Evolutionary conservation across 1,140 invertebrate genomes (phyloP).

Genomic region (Meteorus sp.): DNA sequence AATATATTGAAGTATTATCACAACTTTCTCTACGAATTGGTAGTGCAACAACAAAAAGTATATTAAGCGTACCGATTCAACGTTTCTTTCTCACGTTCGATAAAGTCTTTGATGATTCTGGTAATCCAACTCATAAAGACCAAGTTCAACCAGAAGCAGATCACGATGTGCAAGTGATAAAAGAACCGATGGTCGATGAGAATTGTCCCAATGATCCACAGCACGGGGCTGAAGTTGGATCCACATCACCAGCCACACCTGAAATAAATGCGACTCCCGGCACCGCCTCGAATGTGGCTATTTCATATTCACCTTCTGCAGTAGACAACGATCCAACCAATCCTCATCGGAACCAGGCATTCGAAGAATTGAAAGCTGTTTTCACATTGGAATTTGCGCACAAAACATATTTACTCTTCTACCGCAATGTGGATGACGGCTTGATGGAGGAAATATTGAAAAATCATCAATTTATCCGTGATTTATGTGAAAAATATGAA

Average conservation of each 20-base stretch:
- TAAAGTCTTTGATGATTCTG: slow-evolving; percentile 66
- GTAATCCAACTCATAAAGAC: slow-evolving; percentile 8
- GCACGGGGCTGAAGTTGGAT: slow-evolving; percentile 26
- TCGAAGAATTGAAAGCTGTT: slow-evolving; percentile 78
- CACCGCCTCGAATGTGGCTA: slow-evolving; percentile 44
- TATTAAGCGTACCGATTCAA: slow-evolving; percentile 69
- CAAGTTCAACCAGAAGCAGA: slow-evolving; percentile 2
- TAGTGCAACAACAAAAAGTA: slow-evolving; percentile 78
- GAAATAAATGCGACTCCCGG: slow-evolving; percentile 6
- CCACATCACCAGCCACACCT: slow-evolving; percentile 20
- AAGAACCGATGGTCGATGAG: background rate
- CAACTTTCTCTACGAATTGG: slow-evolving; percentile 79
- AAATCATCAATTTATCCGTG: slow-evolving; percentile 76
- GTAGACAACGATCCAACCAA: slow-evolving; percentile 40
- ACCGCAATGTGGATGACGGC: slow-evolving; percentile 73
- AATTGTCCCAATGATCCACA: background rate
- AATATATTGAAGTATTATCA: slow-evolving; percentile 80
- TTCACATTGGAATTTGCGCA: slow-evolving; percentile 85
- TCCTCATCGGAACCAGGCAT: slow-evolving; percentile 56
- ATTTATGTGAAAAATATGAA: slow-evolving; percentile 74
- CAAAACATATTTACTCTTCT: slow-evolving; percentile 78
- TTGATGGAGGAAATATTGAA: slow-evolving; percentile 72
- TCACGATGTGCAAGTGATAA: background rate
- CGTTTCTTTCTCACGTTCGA: slow-evolving; percentile 87
- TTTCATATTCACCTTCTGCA: slow-evolving; percentile 61